A percentile compares a stretch with the other conserved stretches of the same genome.
phyloP scores from a whole-genome alignment of 2,888 invertebrate species.

The Agrochola circellaris region DNA sequence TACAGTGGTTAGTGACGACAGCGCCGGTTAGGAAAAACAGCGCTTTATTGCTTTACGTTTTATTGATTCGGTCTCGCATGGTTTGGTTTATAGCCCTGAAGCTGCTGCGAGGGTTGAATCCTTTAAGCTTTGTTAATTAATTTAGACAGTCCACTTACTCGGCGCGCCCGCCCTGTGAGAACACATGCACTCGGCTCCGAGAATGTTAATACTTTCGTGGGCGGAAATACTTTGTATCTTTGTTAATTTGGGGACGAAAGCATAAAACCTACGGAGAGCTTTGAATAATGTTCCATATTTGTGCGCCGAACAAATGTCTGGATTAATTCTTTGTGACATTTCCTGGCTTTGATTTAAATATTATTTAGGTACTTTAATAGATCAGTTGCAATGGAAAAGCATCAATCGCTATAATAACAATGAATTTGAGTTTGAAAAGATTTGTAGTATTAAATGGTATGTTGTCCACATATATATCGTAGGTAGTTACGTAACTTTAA shows the following conservation, averaged over 20 bases:
- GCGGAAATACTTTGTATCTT: constrained; percentile 84
- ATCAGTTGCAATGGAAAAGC: constrained; percentile 59
- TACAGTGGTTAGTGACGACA: constrained; percentile 81
- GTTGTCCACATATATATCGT: constrained; percentile 15
- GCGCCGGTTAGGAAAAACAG: constrained; percentile 75
- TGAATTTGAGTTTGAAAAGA: background rate
- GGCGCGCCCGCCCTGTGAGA: constrained; percentile 76
- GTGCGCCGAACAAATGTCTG: constrained; percentile 72
- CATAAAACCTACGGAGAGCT: constrained; percentile 71
- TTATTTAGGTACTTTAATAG: constrained; percentile 47
- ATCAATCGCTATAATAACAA: constrained; percentile 32
- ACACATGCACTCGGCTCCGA: constrained; percentile 79
- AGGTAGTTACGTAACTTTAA: background rate
- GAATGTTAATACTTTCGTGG: constrained; percentile 78
- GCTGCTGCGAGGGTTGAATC: constrained; percentile 77
- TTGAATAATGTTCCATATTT: constrained; percentile 73
- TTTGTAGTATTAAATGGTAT: constrained; percentile 17
- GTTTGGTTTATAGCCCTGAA: constrained; percentile 78
- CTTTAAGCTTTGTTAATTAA: constrained; percentile 86
- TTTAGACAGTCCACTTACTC: constrained; percentile 87
- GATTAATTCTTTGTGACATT: constrained; percentile 78
- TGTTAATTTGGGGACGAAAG: constrained; percentile 80
- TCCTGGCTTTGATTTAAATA: constrained; percentile 69
- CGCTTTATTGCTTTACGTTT: constrained; percentile 78
- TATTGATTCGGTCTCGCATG: constrained; percentile 68